A percentile compares a stretch with the other conserved stretches of the same genome.
phyloP scores from a whole-genome alignment of 2,113 vertebrate genomes.

The Serilophus lunatus region DNA sequence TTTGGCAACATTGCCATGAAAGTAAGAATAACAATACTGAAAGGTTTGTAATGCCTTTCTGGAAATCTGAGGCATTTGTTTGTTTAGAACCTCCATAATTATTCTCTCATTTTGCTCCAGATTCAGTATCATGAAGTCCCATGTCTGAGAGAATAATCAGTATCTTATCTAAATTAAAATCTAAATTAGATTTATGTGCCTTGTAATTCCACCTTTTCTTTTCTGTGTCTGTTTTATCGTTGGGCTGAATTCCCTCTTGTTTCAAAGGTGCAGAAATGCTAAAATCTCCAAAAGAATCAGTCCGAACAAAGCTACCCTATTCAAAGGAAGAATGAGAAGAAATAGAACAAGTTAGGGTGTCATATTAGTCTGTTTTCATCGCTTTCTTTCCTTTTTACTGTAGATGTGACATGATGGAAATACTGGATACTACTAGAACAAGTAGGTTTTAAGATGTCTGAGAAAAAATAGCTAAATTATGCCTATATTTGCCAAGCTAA shows the following conservation, averaged over 20 bases:
- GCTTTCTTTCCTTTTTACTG: not conserved
- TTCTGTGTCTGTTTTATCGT: slow-evolving; percentile 24
- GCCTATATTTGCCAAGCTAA: not conserved
- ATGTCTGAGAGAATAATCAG: slow-evolving; percentile 43
- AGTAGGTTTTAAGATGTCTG: not conserved
- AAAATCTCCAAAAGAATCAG: not conserved
- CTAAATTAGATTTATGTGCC: slow-evolving; percentile 66
- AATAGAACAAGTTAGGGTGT: not conserved
- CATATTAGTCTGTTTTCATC: not conserved
- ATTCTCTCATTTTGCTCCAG: slow-evolving; percentile 21
- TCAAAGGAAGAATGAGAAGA: not conserved
- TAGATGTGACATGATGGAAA: not conserved
- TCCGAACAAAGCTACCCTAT: not conserved
- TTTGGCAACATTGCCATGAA: not conserved
- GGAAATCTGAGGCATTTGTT: slow-evolving; percentile 27
- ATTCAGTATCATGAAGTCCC: not conserved
- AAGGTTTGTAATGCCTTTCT: not conserved
- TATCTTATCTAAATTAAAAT: slow-evolving; percentile 76
- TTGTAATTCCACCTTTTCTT: slow-evolving; percentile 18
- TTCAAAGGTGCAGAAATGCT: not conserved
- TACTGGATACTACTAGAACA: not conserved
- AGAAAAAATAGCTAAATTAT: not conserved
- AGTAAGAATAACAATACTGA: not conserved
- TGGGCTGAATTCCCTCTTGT: not conserved
- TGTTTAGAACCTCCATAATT: not conserved